Conservation (phyloP, 2,113 vertebrate species). For the Megaleporinus macrocephalus region DNA sequence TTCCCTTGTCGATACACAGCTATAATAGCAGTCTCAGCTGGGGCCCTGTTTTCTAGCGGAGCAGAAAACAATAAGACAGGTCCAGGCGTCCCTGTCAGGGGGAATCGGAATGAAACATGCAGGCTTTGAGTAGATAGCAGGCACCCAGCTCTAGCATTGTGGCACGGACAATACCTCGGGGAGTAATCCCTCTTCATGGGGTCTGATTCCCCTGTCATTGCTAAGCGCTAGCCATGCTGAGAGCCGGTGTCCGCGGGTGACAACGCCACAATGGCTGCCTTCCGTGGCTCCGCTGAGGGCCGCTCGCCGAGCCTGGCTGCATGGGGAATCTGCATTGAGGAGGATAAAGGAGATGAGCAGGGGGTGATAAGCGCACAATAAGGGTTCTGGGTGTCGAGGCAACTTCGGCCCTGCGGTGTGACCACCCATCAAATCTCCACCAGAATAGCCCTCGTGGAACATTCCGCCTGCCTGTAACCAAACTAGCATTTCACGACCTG, state of each 20-base stretch:
- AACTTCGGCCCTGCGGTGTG: conserved; percentile 71
- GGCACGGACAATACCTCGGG: conserved; percentile 70
- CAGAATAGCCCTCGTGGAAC: conserved; percentile 25
- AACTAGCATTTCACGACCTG: conserved; percentile 62
- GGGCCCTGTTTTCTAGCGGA: conserved; percentile 63
- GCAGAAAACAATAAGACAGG: conserved; percentile 60
- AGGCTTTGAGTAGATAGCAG: conserved; percentile 72
- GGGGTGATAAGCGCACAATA: conserved; percentile 69
- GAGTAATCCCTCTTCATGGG: conserved; percentile 82
- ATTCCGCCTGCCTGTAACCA: conserved; percentile 61
- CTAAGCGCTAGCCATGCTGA: conserved; percentile 75
- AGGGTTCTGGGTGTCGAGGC: conserved; percentile 70
- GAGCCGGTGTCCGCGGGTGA: conserved; percentile 72
- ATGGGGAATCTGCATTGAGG: conserved; percentile 78
- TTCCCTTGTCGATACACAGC: conserved; percentile 68
- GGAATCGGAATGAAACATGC: conserved; percentile 67
- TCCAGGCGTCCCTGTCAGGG: conserved; percentile 75
- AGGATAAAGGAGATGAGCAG: conserved; percentile 75
- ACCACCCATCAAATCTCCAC: conserved; percentile 77
- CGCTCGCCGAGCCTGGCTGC: conserved; percentile 74
- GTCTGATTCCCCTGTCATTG: conserved; percentile 79
- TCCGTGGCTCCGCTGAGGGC: conserved; percentile 64
- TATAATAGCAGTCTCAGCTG: conserved; percentile 72
- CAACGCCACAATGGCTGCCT: conserved; percentile 77
- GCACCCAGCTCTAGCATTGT: conserved; percentile 76